Evolutionary conservation across 2,113 vertebrate genomes (phyloP), one percentile per base, ranked within the genome.

Genomic region (Leuciscus idus): DNA sequence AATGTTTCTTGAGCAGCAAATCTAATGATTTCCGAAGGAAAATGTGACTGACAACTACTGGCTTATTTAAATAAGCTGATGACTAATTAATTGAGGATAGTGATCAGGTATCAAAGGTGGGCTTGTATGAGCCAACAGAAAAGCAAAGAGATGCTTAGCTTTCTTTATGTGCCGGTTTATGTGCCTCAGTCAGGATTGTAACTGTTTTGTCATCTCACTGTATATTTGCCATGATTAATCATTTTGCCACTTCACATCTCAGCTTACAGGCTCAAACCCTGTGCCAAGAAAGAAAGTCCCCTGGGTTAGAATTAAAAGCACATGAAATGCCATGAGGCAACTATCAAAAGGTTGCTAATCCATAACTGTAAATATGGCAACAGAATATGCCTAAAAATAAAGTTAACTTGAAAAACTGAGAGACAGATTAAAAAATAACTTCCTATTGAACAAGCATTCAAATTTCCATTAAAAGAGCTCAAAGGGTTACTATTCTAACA

Each of bases 161-260:
- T 50, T 81, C 39, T 62, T 15, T 66, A 48, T 33, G 33, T 4
- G 11, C 21, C 39, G 13, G 46, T 83, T 83, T 73, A 72, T 72
- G 48, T 73, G 81, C 12, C 13, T 72, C 48, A 9, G 30, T 70
- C 81, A 83, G 48, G 30, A 52, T 12, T 11, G 81, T 52, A 83
- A 72, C 10, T 36, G 30, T 55, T 83, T 48, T 73, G 30, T 73
- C 66, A 73, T 73, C 19, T 73, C 50, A n/a, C 66, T 23, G 6
- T 4, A 57, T 73, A 26, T 83, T 33, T 83, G 6, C 30, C 66
- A n/a, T 59, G 50, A 83, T 83, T 73, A 72, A 83, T 83, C 23
- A 39, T 83, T 39, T 83, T 73, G 66, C 13, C 50, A 39, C 81
- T 83, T 83, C 33, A 73, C 50, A 57, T 26, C 50, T 83, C 12